phyloP scores from a whole-genome alignment of 2,113 vertebrate species.

The Gopherus evgoodei region DNA sequence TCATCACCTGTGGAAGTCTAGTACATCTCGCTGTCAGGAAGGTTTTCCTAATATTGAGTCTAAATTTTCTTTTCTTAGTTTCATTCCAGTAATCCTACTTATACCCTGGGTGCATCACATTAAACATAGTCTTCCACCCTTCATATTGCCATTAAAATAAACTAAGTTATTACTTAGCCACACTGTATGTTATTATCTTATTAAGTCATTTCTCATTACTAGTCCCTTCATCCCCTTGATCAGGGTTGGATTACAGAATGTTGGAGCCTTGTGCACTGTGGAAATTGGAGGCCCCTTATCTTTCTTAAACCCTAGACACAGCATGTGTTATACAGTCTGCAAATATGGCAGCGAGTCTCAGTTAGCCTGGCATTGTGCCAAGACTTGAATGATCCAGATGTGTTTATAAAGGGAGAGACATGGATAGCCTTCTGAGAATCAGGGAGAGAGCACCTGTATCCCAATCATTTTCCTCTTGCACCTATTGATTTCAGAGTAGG shows the following conservation, averaged over 20 bases:
- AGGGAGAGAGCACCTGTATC: neutral
- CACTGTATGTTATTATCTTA: no score
- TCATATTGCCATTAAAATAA: no score
- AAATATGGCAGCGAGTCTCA: neutral
- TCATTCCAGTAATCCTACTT: neutral
- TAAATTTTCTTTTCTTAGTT: no score
- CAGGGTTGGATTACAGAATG: neutral
- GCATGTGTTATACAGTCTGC: neutral
- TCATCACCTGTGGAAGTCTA: no score
- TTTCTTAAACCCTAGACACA: neutral
- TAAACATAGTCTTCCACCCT: no score
- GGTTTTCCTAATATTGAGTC: no score
- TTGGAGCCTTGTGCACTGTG: neutral
- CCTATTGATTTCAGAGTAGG: neutral
- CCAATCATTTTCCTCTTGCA: neutral
- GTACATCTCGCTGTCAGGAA: no score
- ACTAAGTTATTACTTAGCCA: no score
- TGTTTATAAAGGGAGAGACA: neutral
- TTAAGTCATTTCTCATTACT: neutral
- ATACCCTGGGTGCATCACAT: no score
- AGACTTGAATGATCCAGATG: neutral
- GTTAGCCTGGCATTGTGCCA: neutral
- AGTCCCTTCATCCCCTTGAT: neutral
- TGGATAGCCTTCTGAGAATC: neutral
- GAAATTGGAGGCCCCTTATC: neutral